These are phyloP conservation scores for Lamellibrachia satsuma DNA, from an alignment of 2,888 invertebrate species.

Conservation along the genomic window DNA sequence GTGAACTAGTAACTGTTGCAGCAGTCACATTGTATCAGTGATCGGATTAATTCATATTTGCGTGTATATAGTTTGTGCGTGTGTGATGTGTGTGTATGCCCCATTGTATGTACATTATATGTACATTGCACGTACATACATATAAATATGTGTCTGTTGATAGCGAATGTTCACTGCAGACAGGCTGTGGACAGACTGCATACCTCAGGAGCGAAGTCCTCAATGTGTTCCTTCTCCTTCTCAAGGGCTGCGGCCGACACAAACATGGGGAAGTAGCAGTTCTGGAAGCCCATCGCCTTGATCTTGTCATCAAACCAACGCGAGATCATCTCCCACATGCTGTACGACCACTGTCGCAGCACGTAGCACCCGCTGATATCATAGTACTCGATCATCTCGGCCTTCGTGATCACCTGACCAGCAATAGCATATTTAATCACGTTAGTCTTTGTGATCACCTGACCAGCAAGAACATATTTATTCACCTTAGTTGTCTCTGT, in stretches of 20 bases:
- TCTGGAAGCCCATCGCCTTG: slow-evolving; percentile 90
- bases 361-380: slow-evolving; percentile 99
- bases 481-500: neutral
- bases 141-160: no score
- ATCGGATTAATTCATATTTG: no score
- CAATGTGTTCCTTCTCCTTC: slow-evolving; percentile 95
- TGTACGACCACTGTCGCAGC: slow-evolving; percentile 94
- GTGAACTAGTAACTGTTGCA: no score
- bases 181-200: slow-evolving; percentile 20
- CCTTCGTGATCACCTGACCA: slow-evolving; percentile 87
- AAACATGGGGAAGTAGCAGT: slow-evolving; percentile 98
- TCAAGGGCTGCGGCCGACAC: slow-evolving; percentile 90
- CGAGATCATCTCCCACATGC: slow-evolving; percentile 93
- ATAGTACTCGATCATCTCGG: slow-evolving; percentile 99
- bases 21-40: no score
- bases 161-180: no score
- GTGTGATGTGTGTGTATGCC: no score
- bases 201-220: slow-evolving; percentile 98
- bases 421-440: slow-evolving; percentile 5
- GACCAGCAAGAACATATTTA: neutral
- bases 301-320: slow-evolving; percentile 87
- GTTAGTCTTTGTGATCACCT: neutral
- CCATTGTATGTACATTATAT: no score
- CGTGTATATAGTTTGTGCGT: no score
- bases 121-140: no score